Percentiles rank a stretch among this genome's conserved stretches.
These are phyloP conservation scores for Montifringilla adamsi DNA, from an alignment of 2,113 vertebrate species.

Conservation along the genomic window DNA sequence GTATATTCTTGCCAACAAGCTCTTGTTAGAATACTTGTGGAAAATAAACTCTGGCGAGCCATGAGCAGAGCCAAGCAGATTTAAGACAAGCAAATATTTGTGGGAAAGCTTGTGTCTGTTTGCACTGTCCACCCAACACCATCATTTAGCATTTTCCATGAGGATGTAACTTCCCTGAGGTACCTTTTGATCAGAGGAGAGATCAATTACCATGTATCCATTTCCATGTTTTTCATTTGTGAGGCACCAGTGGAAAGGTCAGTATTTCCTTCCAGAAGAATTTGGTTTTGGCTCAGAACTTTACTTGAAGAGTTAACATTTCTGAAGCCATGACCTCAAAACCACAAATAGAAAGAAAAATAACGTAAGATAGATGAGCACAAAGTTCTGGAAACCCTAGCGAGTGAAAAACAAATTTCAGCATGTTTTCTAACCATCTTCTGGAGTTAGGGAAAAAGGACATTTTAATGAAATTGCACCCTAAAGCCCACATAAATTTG, in stretches of 20 bases:
- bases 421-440: slow-evolving; percentile 21
- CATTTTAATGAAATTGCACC: slow-evolving; percentile 12
- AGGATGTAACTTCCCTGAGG: neutral
- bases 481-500: neutral
- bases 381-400: slow-evolving; percentile 23
- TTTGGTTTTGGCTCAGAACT: slow-evolving; percentile 26
- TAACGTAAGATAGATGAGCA: slow-evolving; percentile 24
- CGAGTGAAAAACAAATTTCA: slow-evolving; percentile 47
- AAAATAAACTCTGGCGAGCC: neutral
- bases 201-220: neutral
- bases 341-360: slow-evolving; percentile 64
- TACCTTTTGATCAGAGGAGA: neutral
- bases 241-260: neutral
- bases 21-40: slow-evolving; percentile 20
- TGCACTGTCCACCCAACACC: neutral
- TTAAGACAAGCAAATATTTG: slow-evolving; percentile 53
- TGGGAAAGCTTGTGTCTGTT: slow-evolving; percentile 36
- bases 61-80: neutral
- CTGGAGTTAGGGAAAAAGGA: neutral
- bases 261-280: neutral
- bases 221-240: neutral
- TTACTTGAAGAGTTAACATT: slow-evolving; percentile 37
- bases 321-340: slow-evolving; percentile 42
- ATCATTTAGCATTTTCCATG: slow-evolving; percentile 11
- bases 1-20: neutral